A percentile compares a stretch with the other conserved stretches of the same genome.
These are phyloP conservation scores for Phyllotreta cruciferae DNA, from an alignment of 2,888 invertebrate species.

Conservation along the genomic window DNA sequence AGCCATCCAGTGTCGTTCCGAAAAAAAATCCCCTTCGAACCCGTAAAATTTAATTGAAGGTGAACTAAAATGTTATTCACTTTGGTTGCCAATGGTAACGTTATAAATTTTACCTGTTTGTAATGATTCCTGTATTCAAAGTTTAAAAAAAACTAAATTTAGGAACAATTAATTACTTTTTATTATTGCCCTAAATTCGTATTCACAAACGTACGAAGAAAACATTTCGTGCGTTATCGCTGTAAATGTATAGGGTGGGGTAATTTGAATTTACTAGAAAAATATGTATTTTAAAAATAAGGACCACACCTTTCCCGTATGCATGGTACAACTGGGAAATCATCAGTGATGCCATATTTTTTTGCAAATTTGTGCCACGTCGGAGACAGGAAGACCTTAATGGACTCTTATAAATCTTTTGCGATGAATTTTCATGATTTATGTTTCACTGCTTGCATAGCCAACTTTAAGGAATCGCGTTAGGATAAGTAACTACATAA, in stretches of 20 bases:
- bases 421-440: slow-evolving; percentile 44
- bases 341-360: slow-evolving; percentile 53
- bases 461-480: slow-evolving; percentile 18
- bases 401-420: slow-evolving; percentile 42
- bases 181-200: neutral
- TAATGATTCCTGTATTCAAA: too few species aligned
- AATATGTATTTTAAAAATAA: slow-evolving; percentile 49
- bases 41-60: too few species aligned
- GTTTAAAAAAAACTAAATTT: too few species aligned
- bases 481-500: slow-evolving; percentile 18
- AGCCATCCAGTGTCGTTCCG: slow-evolving; percentile 9
- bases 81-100: too few species aligned
- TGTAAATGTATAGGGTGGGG: neutral
- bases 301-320: slow-evolving; percentile 46
- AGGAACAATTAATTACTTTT: too few species aligned
- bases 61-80: too few species aligned
- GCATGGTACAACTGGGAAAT: slow-evolving; percentile 52
- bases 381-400: slow-evolving; percentile 40
- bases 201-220: neutral
- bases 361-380: slow-evolving; percentile 45
- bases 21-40: too few species aligned
- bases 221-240: slow-evolving; percentile 4
- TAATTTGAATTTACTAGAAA: slow-evolving; percentile 24
- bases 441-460: slow-evolving; percentile 23
- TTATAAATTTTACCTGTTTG: too few species aligned